Evolutionary conservation across 2,113 vertebrate species (phyloP).

Genomic region (Tympanuchus pallidicinctus): DNA sequence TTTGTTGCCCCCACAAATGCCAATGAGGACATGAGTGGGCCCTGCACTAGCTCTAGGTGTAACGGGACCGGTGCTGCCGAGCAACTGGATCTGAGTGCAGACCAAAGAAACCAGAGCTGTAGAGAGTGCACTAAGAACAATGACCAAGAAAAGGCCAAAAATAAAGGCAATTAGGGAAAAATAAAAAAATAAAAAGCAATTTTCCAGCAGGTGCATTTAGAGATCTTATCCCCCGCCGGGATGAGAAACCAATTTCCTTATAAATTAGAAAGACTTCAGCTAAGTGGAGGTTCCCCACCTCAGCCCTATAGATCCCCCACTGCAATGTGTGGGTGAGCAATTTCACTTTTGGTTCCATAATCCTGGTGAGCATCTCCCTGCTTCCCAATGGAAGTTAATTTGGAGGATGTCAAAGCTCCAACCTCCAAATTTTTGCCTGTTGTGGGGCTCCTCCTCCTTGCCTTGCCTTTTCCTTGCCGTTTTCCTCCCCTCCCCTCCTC

Average conservation of each 20-base stretch:
- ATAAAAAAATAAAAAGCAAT: background rate
- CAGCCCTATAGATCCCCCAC: background rate
- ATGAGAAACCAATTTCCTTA: constrained; percentile 21
- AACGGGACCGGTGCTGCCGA: background rate
- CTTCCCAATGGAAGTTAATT: background rate
- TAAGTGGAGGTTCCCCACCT: background rate
- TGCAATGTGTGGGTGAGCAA: fast-evolving
- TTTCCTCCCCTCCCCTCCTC: too few species aligned
- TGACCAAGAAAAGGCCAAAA: fast-evolving
- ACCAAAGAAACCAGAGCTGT: background rate
- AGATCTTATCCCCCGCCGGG: background rate
- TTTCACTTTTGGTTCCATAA: background rate
- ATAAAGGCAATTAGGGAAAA: background rate
- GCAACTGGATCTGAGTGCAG: background rate
- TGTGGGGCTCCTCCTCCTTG: background rate
- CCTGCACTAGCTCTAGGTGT: background rate
- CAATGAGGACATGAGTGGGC: fast-evolving
- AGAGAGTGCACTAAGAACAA: background rate
- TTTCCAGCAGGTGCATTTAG: background rate
- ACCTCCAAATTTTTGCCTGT: background rate
- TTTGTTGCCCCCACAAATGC: background rate
- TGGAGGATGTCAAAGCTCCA: background rate
- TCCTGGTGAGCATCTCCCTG: too few species aligned
- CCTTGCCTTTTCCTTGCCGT: background rate
- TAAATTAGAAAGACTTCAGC: background rate